A percentile compares a stretch with the other conserved stretches of the same genome.
These are phyloP conservation scores for Leptinotarsa juncta DNA, from an alignment of 2,888 invertebrate genomes.

Conservation along the genomic window DNA sequence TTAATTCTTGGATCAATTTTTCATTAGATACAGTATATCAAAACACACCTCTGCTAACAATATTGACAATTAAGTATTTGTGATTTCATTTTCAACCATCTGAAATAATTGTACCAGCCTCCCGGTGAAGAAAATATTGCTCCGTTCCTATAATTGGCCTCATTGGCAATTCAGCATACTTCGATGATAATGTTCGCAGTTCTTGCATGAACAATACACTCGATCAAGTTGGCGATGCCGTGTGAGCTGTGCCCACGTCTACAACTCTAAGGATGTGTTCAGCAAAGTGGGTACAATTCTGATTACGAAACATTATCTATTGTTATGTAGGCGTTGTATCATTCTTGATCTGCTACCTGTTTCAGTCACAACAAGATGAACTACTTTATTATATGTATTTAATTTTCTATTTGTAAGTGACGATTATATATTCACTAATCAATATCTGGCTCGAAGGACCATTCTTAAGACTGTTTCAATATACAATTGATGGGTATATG, in stretches of 20 bases:
- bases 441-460: neutral
- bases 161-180: neutral
- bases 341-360: slow-evolving; percentile 33
- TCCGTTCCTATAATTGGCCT: neutral
- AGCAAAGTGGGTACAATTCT: slow-evolving; percentile 35
- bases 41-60: neutral
- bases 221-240: slow-evolving; percentile 37
- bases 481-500: too few species aligned
- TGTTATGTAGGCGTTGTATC: slow-evolving; percentile 29
- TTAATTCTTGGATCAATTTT: too few species aligned
- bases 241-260: slow-evolving; percentile 46
- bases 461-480: neutral
- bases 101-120: neutral
- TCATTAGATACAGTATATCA: too few species aligned
- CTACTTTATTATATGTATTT: neutral
- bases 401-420: neutral
- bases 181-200: slow-evolving; percentile 42
- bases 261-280: slow-evolving; percentile 38
- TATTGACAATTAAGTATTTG: neutral
- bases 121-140: neutral
- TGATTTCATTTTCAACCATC: neutral
- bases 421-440: neutral
- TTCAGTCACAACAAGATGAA: slow-evolving; percentile 1
- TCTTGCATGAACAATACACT: slow-evolving; percentile 41
- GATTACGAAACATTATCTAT: slow-evolving; percentile 38